Percentiles rank a stretch among this genome's conserved stretches.
Evolutionary conservation across 2,797 vertebrate species (phyloP).

Genomic region (Tiaroga cobitis): DNA sequence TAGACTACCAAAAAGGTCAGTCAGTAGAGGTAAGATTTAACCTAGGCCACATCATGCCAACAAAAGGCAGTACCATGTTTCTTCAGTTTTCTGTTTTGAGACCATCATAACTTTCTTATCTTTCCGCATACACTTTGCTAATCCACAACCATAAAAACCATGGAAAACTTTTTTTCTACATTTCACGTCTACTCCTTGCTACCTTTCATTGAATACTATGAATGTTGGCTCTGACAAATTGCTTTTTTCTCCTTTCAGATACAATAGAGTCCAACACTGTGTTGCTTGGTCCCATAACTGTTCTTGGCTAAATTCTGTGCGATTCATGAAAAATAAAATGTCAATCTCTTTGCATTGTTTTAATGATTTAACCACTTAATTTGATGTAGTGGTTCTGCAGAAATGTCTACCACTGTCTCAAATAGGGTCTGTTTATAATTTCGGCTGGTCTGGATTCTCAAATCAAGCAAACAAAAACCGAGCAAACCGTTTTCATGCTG

Average conservation of each 20-base stretch:
- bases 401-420: background rate
- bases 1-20: background rate
- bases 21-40: background rate
- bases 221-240: background rate
- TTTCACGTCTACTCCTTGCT: background rate
- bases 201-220: background rate
- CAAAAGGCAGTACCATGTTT: background rate
- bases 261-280: background rate
- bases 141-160: background rate
- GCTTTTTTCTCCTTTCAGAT: background rate
- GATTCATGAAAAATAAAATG: background rate
- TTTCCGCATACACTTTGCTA: background rate
- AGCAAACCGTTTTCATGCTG: background rate
- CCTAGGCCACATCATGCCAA: background rate
- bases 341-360: background rate
- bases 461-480: background rate
- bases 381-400: background rate
- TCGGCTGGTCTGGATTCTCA: background rate
- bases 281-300: constrained; percentile 7
- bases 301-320: constrained; percentile 1
- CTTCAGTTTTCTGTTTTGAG: background rate
- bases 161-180: background rate
- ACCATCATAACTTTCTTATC: background rate
- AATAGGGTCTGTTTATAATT: background rate
- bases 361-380: background rate